Evolutionary conservation across 2,113 vertebrate genomes (phyloP).

Genomic region (Epinephelus cyanopodus): DNA sequence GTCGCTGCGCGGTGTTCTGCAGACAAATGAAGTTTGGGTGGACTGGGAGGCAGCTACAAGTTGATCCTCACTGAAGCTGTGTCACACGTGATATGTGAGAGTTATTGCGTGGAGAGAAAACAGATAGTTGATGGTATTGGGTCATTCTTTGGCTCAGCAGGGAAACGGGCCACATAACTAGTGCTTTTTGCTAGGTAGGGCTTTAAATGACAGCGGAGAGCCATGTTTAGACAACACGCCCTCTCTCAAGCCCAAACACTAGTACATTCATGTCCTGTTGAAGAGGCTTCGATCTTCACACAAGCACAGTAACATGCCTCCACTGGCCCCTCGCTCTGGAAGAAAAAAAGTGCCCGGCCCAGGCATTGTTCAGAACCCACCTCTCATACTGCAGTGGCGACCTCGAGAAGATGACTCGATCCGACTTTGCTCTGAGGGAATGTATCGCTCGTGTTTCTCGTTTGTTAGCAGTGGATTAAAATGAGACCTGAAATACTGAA

Average conservation of each 20-base stretch:
- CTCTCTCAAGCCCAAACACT: slow-evolving; percentile 67
- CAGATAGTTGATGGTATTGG: slow-evolving; percentile 57
- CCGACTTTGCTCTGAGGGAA: slow-evolving; percentile 55
- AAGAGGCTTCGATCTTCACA: slow-evolving; percentile 66
- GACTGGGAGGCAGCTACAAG: slow-evolving; percentile 67
- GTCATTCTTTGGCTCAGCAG: slow-evolving; percentile 82
- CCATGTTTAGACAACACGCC: slow-evolving; percentile 47
- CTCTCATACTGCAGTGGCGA: slow-evolving; percentile 53
- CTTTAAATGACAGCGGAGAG: slow-evolving; percentile 54
- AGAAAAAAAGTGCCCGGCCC: slow-evolving; percentile 59
- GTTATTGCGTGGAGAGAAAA: slow-evolving; percentile 70
- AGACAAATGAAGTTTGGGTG: slow-evolving; percentile 51
- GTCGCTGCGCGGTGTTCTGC: slow-evolving; percentile 38
- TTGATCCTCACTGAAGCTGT: slow-evolving; percentile 62
- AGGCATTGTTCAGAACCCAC: slow-evolving; percentile 59
- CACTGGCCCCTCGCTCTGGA: slow-evolving; percentile 56
- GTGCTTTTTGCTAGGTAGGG: slow-evolving; percentile 65
- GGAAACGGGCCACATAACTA: slow-evolving; percentile 69
- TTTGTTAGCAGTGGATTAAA: slow-evolving; percentile 48
- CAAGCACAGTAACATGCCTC: slow-evolving; percentile 63
- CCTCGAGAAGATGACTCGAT: slow-evolving; percentile 57
- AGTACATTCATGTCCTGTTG: slow-evolving; percentile 80
- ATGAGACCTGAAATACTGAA: slow-evolving; percentile 65
- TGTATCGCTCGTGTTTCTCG: slow-evolving; percentile 43
- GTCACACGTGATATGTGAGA: slow-evolving; percentile 56